Base-by-base conservation (phyloP, 2,113 vertebrate species). In the Gnathonemus longibarbis region DNA sequence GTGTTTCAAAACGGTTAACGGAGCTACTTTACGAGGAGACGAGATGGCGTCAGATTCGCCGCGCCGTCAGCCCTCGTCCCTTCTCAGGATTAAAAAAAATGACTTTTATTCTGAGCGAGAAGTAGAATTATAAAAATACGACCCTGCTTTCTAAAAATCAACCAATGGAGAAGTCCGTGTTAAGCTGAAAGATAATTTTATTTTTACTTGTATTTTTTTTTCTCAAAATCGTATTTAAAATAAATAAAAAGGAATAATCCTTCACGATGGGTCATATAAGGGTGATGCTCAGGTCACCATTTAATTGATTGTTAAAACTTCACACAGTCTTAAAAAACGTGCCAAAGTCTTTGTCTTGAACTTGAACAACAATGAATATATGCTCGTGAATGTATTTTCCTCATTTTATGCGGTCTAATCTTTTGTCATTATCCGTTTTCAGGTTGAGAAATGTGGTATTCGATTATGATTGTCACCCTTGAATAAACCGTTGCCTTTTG, bases 271-370 rank as follows among this genome's bases (percentile, higher is more conserved):
- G 96, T 97, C 97, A 96, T 97, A 96, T 96, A 92, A 96, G 92
- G 96, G 95, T 94, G 97, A 96, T 96, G 94, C 94, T 95, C 94
- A 92, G 90, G 96, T 97, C 97, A 96, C 98, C 97, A 97, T 97
- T 97, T 96, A 96, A 97, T 97, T 98, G 97, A 98, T 98, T 98
- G 98, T 98, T 96, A 97, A 96, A 97, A 96, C 95, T 97, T 97
- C 96, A 97, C 96, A 97, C 97, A 97, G 97, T 99, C 98, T 98
- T 98, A 98, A 98, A 93, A 96, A 98, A 97, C 95, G 97, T 99
- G 98, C 98, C 98, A 99, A 99, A 99, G 98, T 98, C 97, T 97
- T 99, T 98, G 97, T 99, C 98, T 98, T 98, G 97, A 98, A 99
- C 97, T 98, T 97, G 97, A 96, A 96, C 94, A 96, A 95, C 89